Percentiles rank a stretch among this genome's conserved stretches.
These are phyloP conservation scores for Corbicula japonica DNA, from an alignment of 2,888 invertebrate genomes.

Conservation along the genomic window DNA sequence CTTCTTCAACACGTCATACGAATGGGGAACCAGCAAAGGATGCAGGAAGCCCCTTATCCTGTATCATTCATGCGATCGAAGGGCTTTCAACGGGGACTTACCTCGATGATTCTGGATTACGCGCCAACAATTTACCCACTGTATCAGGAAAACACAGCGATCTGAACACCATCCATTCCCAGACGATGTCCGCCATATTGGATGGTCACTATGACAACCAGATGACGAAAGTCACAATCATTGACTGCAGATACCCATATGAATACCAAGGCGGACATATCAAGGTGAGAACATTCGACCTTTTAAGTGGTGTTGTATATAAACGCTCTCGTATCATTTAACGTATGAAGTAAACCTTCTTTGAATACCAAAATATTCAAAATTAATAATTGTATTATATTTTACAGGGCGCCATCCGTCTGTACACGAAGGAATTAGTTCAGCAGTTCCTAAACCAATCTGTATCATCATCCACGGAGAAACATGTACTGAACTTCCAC, in stretches of 20 bases:
- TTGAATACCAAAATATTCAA: too few species aligned
- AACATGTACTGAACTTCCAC: constrained; percentile 96
- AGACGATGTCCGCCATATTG: constrained; percentile 23
- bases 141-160: constrained; percentile 26
- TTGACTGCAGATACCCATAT: constrained; percentile 31
- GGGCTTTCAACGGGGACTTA: constrained; percentile 4
- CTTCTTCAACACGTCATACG: constrained; percentile 6
- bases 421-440: constrained; percentile 56
- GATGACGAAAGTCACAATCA: constrained; percentile 4
- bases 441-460: constrained; percentile 38
- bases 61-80: constrained; percentile 29
- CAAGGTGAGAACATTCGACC: constrained; percentile 1
- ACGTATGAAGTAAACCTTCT: too few species aligned
- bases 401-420: constrained; percentile 62
- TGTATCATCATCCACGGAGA: constrained; percentile 66
- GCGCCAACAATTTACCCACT: constrained; percentile 17
- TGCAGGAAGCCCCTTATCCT: not conserved
- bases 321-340: too few species aligned
- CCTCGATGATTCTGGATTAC: constrained; percentile 15
- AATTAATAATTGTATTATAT: not conserved
- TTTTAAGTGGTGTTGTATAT: not conserved
- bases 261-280: constrained; percentile 25
- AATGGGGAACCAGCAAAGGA: not conserved
- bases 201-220: constrained; percentile 15
- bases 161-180: constrained; percentile 11